Percentiles rank a stretch among this genome's conserved stretches.
phyloP scores from a whole-genome alignment of 2,797 vertebrate genomes.

The Lepus oiostolus region DNA sequence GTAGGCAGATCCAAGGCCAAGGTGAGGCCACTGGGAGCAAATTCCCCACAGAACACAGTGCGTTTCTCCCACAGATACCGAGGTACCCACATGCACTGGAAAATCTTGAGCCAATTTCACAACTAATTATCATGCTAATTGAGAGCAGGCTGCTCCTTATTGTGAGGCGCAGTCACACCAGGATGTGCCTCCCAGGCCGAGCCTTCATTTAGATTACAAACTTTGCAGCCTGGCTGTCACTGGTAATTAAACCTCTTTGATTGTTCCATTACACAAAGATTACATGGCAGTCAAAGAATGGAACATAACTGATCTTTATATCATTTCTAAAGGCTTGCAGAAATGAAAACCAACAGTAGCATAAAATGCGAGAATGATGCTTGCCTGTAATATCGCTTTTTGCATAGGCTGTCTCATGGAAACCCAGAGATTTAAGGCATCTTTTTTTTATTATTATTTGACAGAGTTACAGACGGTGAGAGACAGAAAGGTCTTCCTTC shows the following conservation, averaged over 20 bases:
- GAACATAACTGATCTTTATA: background rate
- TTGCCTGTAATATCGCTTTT: background rate
- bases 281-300: conserved; percentile 44
- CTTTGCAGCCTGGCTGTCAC: background rate
- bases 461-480: too few relatives aligned
- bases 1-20: background rate
- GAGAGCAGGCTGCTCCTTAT: conserved; percentile 42
- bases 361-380: background rate
- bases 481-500: too few relatives aligned
- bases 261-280: conserved; percentile 47
- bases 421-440: conserved; percentile 25
- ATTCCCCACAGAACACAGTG: background rate
- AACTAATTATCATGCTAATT: conserved; percentile 71
- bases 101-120: conserved; percentile 64
- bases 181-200: background rate
- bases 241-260: conserved; percentile 43
- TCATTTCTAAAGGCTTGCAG: background rate
- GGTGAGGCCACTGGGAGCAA: background rate
- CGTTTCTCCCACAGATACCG: background rate
- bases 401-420: background rate
- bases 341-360: background rate
- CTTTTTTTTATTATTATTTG: background rate
- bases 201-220: background rate
- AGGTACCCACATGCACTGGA: background rate
- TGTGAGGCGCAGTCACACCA: background rate